A percentile compares a stretch with the other conserved stretches of the same genome.
Conservation (phyloP, 2,888 invertebrate genomes). For the Clepsis dumicolana region DNA sequence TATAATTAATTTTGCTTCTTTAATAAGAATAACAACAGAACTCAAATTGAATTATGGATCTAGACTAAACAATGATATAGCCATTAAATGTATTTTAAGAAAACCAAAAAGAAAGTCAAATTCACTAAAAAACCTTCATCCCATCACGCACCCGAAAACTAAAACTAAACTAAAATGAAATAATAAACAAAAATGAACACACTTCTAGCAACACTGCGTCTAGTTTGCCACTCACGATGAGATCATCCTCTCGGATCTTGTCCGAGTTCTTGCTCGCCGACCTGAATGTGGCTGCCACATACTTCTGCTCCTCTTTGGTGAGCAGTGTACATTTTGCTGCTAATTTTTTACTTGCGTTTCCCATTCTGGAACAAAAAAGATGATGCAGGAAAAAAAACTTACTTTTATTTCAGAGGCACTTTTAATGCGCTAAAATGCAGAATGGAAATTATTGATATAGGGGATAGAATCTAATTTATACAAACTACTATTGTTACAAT, state of each 20-base stretch:
- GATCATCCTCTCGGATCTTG: conserved; percentile 88
- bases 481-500: no score
- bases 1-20: no score
- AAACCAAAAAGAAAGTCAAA: no score
- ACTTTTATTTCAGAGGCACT: no score
- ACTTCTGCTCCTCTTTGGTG: conserved; percentile 88
- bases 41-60: no score
- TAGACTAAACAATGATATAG: no score
- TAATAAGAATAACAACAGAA: no score
- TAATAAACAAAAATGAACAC: conserved; percentile 76
- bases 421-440: no score
- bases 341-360: conserved; percentile 88
- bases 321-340: conserved; percentile 88
- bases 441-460: no score
- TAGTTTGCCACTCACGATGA: conserved; percentile 87
- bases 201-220: conserved; percentile 81
- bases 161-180: conserved; percentile 58
- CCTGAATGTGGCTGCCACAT: conserved; percentile 87
- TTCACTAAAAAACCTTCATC: conserved; percentile 37
- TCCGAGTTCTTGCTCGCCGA: conserved; percentile 88
- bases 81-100: no score
- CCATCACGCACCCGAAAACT: conserved; percentile 56
- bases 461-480: no score
- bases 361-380: conserved; percentile 71
- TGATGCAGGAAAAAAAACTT: background rate